Evolutionary conservation across 2,888 invertebrate genomes (phyloP).

Genomic region (Macroteleia sp.): DNA sequence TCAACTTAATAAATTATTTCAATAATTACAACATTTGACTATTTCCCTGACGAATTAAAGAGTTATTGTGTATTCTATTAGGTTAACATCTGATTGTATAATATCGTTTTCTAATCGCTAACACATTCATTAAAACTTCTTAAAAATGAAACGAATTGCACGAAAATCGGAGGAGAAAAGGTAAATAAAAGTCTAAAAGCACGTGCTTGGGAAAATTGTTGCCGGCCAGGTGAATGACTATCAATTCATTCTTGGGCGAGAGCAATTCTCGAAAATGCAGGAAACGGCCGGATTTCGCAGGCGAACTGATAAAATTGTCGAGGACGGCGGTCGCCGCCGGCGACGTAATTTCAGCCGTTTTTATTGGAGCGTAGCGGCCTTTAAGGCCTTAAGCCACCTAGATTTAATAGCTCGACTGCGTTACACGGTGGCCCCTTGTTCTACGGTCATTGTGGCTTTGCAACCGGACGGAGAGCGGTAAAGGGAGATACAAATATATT

Average conservation of each 20-base stretch:
- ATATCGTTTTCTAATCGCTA: no score
- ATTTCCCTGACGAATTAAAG: no score
- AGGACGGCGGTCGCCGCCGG: conserved; percentile 63
- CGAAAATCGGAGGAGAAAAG: no score
- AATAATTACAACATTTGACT: no score
- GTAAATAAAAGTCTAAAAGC: no score
- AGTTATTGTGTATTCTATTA: no score
- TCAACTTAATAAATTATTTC: no score
- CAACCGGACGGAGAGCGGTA: conserved; percentile 14
- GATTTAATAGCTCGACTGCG: conserved; percentile 77
- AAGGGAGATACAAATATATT: conserved; percentile 48
- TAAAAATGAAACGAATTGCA: no score
- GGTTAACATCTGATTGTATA: no score
- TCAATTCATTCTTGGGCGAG: conserved; percentile 46
- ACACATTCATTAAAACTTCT: no score
- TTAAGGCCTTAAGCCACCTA: conserved; percentile 81
- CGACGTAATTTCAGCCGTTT: conserved; percentile 79
- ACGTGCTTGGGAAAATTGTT: no score
- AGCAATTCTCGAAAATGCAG: conserved; percentile 43
- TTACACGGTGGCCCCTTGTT: conserved; percentile 58
- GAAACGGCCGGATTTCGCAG: conserved; percentile 44
- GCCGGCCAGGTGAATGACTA: conserved; percentile 43
- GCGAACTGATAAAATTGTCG: conserved; percentile 65
- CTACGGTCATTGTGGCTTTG: conserved; percentile 59
- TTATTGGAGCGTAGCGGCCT: conserved; percentile 77